Evolutionary conservation across 2,888 invertebrate genomes (phyloP), one percentile per base, ranked within the genome.

Genomic region (Petrophora chlorosata): DNA sequence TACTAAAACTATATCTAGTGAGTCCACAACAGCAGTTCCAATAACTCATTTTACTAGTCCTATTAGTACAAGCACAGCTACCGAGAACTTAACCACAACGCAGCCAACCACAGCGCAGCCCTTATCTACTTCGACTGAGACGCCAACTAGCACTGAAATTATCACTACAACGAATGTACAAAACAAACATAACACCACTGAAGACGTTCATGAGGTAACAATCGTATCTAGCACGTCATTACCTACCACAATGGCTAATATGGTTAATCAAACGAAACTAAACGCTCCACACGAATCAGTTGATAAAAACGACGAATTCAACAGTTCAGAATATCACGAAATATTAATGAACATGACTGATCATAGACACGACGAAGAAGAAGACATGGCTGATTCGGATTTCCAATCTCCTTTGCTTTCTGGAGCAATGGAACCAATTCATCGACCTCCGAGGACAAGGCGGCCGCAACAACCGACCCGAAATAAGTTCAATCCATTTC

Each of bases 401-500:
- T 85, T 81, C 19, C 77, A 87, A 51, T 90, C 90, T 2, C 88
- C 89, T 1, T 63, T 90, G n/a, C 72, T 89, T 2, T 90, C 90
- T 10, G 90, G 76, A 44, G 87, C 83, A 3, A 85, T 77, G 57
- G 89, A 89, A 56, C 87, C 90, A 2, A 46, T 85, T 10, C 88
- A 81, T 28, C 73, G 82, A 63, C 90, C 90, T 7, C 80, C 72
- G 35, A 69, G 90, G 36, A 82, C 84, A 19, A 76, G 88, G 49
- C 82, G 87, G 67, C 86, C 85, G 12, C 82, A 82, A 47, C 74
- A 73, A 46, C 78, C 73, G 19, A 85, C 76, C 65, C 73, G 81
- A 66, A 88, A 79, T 64, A 88, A 88, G 74, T 90, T 89, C 52
- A 90, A 88, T 55, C 90, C 89, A 48, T 87, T 90, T 63, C 88